A percentile compares a stretch with the other conserved stretches of the same genome.
phyloP scores from a whole-genome alignment of 2,113 vertebrate species.

The Sphaerodactylus townsendi region DNA sequence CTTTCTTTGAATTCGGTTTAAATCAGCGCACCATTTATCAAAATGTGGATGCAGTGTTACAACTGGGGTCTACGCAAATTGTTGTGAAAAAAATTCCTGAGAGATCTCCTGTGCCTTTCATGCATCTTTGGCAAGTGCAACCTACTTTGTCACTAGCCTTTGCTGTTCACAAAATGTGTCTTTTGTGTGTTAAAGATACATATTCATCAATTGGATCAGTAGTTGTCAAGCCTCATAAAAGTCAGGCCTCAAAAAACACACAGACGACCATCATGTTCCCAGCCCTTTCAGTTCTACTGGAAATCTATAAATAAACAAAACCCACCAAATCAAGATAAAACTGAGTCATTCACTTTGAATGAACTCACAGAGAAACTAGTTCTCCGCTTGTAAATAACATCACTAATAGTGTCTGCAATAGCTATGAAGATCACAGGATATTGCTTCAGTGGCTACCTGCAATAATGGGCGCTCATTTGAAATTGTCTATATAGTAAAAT shows the following conservation, averaged over 20 bases:
- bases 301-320: neutral
- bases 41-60: neutral
- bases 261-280: neutral
- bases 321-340: no score
- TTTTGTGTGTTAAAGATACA: neutral
- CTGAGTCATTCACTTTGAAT: no score
- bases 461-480: fast-evolving
- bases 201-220: neutral
- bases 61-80: neutral
- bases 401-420: neutral
- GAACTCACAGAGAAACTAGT: no score
- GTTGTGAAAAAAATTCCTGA: neutral
- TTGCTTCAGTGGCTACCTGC: neutral
- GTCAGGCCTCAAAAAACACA: neutral
- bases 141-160: neutral
- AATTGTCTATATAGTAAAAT: neutral
- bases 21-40: neutral
- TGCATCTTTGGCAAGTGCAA: neutral
- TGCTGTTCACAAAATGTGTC: neutral
- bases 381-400: no score
- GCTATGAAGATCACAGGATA: neutral
- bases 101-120: neutral
- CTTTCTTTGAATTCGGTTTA: neutral
- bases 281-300: neutral
- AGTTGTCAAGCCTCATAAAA: neutral